These are phyloP conservation scores for Pseudobourletiella spinata DNA, from an alignment of 1,140 invertebrate species.

Conservation along the genomic window DNA sequence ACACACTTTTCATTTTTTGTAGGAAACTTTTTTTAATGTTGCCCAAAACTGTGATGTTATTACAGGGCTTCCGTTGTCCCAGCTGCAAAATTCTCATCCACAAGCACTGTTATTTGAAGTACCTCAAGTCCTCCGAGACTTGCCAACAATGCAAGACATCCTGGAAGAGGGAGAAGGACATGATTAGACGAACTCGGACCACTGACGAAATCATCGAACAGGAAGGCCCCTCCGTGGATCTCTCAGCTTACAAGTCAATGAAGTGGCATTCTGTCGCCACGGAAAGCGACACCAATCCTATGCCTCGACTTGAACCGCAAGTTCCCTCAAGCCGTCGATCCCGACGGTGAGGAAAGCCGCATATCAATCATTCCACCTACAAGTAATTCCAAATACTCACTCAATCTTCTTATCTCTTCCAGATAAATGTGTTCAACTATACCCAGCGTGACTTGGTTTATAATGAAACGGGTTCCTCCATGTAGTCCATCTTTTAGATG, in stretches of 20 bases:
- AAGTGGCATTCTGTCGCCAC: background rate
- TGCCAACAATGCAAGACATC: background rate
- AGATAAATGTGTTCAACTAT: too few relatives aligned
- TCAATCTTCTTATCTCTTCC: too few relatives aligned
- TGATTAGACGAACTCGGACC: background rate
- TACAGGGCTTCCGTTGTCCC: slow-evolving; percentile 14
- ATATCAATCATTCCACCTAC: too few relatives aligned
- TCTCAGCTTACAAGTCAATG: background rate
- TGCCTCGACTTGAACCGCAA: background rate
- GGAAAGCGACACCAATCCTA: background rate
- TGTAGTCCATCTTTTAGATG: too few relatives aligned
- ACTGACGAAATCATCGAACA: background rate
- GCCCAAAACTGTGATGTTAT: too few relatives aligned
- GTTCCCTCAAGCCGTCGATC: background rate
- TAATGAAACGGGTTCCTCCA: too few relatives aligned
- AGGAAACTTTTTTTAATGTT: too few relatives aligned
- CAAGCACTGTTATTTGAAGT: background rate
- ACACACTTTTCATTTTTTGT: too few relatives aligned
- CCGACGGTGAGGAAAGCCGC: too few relatives aligned
- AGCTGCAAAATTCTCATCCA: slow-evolving; percentile 11
- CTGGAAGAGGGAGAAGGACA: background rate
- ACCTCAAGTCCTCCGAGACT: background rate
- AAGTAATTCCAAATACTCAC: too few relatives aligned
- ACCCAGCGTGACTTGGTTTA: too few relatives aligned
- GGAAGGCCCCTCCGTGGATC: background rate